Percentiles rank a stretch among this genome's conserved stretches.
Conservation (phyloP, 2,888 invertebrate genomes). For the Protula sp. region DNA sequence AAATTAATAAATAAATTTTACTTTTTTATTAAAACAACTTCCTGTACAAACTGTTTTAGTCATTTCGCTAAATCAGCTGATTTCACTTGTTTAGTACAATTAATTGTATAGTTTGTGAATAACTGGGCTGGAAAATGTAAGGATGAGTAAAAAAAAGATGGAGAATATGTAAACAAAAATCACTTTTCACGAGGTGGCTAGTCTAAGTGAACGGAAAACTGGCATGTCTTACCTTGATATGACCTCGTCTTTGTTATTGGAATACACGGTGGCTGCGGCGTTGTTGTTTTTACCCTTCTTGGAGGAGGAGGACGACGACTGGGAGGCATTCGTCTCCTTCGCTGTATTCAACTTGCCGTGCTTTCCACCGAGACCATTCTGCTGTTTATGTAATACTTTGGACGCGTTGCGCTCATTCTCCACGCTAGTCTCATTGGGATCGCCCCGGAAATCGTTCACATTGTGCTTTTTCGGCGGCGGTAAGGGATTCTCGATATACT, state of each 20-base stretch:
- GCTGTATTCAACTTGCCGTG: neutral
- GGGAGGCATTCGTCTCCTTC: constrained; percentile 2
- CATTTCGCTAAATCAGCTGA: too few species aligned
- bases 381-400: constrained; percentile 13
- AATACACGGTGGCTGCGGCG: constrained; percentile 26
- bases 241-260: constrained; percentile 49
- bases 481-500: neutral
- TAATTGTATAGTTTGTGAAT: too few species aligned
- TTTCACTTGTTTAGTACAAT: too few species aligned
- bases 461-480: constrained; percentile 11
- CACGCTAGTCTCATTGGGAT: neutral
- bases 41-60: too few species aligned
- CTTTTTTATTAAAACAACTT: too few species aligned
- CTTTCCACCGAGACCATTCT: constrained; percentile 23
- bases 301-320: constrained; percentile 4
- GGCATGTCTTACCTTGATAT: constrained; percentile 29
- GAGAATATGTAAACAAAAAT: too few species aligned
- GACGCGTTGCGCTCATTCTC: neutral
- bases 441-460: constrained; percentile 3
- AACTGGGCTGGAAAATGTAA: too few species aligned
- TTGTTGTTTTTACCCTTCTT: constrained; percentile 15
- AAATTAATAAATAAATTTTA: too few species aligned
- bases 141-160: too few species aligned
- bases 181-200: too few species aligned
- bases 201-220: too few species aligned